Base-by-base conservation (phyloP, 2,113 vertebrate species). In the Oplegnathus fasciatus region DNA sequence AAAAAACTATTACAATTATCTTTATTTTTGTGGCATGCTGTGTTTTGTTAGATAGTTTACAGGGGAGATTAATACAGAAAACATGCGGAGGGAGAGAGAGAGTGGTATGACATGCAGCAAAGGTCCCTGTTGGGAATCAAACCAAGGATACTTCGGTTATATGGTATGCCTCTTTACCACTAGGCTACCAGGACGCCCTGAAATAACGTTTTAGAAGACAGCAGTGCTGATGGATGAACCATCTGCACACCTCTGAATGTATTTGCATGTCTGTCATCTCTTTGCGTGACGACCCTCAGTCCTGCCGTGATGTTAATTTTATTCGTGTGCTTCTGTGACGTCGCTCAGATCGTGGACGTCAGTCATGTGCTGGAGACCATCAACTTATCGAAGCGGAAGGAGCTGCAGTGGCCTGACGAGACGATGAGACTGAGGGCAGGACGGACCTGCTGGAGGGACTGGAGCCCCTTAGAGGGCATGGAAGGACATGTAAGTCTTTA, bases 351-450 rank as follows among this genome's bases (percentile, higher is more conserved):
- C 74, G 96, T 98, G 90, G 98, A 99, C 88, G 95, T 96, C 72
- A 94, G 95, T 94, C 98, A 99, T 90, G 96, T 99, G 90, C 95
- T 99, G 95, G 98, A 99, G 93, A 97, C 94, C 90, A 98, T 99
- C 89, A 98, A 99, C 94, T 75, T 99, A 80, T 98, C 98, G 22
- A 99, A 99, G 95, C 95, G 98, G 86, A 99, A 98, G 89, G 98
- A 99, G 94, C 96, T 99, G 91, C 97, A 98, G 94, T 99, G 98
- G 98, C 98, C 98, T 79, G 98, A 99, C 64, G 98, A 99, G 92
- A 94, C 95, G 1, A 91, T 98, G 93, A 96, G 98, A 92, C 94
- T 98, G 92, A 97, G 97, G 95, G 97, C 98, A 75, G 98, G 98
- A 86, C 97, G 97, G 87, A 98, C 96, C 94, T 97, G 97, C 96